Percentiles rank a stretch among this genome's conserved stretches.
Evolutionary conservation across 2,113 vertebrate genomes (phyloP).

Genomic region (Todiramphus chloris): DNA sequence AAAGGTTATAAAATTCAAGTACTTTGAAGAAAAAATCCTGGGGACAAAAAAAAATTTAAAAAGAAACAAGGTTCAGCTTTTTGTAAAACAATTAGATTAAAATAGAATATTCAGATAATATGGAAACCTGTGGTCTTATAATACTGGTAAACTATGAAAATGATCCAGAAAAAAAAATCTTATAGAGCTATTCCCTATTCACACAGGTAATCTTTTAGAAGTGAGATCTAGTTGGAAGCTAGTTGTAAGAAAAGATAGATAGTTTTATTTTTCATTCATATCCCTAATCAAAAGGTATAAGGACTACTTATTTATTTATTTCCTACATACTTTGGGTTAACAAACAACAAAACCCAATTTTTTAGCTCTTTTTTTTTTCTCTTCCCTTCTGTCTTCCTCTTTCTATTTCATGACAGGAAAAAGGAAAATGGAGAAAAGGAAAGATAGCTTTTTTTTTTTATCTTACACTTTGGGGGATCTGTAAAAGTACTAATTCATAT

Average conservation of each 20-base stretch:
- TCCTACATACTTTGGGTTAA: neutral
- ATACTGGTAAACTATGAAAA: neutral
- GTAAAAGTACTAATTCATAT: neutral
- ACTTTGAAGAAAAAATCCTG: neutral
- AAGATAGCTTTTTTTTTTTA: neutral
- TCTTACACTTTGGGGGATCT: neutral
- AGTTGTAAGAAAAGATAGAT: neutral
- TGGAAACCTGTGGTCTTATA: neutral
- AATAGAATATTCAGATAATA: neutral
- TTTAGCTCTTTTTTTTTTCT: neutral
- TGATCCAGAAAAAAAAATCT: neutral
- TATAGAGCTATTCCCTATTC: neutral
- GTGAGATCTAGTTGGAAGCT: neutral
- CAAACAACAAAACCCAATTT: neutral
- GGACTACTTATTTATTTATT: neutral
- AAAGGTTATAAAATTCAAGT: neutral
- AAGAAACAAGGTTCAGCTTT: accelerated
- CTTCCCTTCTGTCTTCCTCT: neutral
- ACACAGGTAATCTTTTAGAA: neutral
- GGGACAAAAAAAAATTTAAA: neutral
- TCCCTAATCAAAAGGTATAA: neutral
- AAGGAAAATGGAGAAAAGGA: neutral
- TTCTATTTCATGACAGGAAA: neutral
- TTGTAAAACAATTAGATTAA: neutral
- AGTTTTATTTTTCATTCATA: neutral